phyloP scores from a whole-genome alignment of 2,113 vertebrate species.

The Antigone vipio region DNA sequence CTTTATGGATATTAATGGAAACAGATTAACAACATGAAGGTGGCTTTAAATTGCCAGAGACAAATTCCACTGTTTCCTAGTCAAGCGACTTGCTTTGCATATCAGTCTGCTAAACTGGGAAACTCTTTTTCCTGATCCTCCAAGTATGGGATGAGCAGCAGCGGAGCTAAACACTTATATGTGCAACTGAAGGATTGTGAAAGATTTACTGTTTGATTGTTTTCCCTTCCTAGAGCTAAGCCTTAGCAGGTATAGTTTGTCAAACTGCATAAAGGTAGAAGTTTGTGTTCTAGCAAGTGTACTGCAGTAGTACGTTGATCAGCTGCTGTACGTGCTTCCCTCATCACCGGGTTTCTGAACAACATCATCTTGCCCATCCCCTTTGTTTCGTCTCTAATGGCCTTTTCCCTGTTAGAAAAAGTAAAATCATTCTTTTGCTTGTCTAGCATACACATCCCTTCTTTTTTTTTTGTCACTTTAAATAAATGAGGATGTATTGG shows the following conservation, averaged over 20 bases:
- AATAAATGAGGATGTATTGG: not conserved
- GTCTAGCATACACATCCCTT: not conserved
- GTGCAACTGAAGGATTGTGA: not conserved
- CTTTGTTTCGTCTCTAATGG: not conserved
- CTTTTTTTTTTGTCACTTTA: not conserved
- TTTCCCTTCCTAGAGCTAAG: not conserved
- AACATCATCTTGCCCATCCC: not conserved
- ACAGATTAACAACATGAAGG: constrained; percentile 36
- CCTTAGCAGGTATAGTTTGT: not conserved
- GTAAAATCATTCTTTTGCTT: not conserved
- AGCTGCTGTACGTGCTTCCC: not conserved
- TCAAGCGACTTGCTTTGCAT: not conserved
- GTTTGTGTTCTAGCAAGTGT: not conserved
- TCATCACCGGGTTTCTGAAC: not conserved
- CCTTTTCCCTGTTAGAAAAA: not conserved
- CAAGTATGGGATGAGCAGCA: not conserved
- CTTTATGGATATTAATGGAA: constrained; percentile 38
- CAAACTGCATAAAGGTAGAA: not conserved
- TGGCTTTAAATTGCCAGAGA: constrained; percentile 1
- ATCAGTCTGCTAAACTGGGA: not conserved
- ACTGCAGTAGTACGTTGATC: not conserved
- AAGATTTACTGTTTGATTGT: not conserved
- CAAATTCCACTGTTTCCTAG: not conserved
- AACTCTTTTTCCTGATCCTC: not conserved
- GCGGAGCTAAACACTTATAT: not conserved